Conservation (phyloP, 2,113 vertebrate species). For the Lycaon pictus region DNA sequence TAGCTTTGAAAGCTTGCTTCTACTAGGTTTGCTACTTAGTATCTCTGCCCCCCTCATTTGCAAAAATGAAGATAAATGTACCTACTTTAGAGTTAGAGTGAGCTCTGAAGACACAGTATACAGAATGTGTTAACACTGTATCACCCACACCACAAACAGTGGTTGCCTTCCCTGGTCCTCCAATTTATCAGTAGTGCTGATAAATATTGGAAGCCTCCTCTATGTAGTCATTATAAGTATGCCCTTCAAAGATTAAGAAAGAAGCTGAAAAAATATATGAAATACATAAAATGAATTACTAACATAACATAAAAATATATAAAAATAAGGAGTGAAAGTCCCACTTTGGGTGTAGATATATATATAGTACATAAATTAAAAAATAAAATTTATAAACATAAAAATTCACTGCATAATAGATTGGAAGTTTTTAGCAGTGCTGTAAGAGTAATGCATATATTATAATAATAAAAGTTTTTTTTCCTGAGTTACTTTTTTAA, state of each 20-base stretch:
- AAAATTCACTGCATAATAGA: not conserved
- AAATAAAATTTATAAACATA: not conserved
- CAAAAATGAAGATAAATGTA: not conserved
- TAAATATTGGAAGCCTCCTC: not conserved
- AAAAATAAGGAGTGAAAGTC: not conserved
- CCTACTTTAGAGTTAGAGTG: no score
- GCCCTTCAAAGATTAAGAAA: not conserved
- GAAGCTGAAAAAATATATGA: not conserved
- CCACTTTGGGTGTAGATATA: not conserved
- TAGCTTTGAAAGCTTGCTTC: not conserved
- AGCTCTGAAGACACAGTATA: not conserved
- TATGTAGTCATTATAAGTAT: not conserved
- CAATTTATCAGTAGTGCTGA: not conserved
- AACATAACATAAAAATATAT: not conserved
- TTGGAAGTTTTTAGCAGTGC: not conserved
- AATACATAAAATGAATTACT: not conserved
- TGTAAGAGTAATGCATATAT: not conserved
- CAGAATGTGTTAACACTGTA: not conserved
- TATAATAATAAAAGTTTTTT: not conserved
- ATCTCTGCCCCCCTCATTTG: not conserved
- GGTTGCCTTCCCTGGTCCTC: no score
- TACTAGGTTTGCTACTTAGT: accelerated
- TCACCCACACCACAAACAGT: accelerated
- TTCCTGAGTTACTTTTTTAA: not conserved
- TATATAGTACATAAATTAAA: not conserved